Conservation (phyloP, 2,888 invertebrate genomes). For the Eristalis pertinax region DNA sequence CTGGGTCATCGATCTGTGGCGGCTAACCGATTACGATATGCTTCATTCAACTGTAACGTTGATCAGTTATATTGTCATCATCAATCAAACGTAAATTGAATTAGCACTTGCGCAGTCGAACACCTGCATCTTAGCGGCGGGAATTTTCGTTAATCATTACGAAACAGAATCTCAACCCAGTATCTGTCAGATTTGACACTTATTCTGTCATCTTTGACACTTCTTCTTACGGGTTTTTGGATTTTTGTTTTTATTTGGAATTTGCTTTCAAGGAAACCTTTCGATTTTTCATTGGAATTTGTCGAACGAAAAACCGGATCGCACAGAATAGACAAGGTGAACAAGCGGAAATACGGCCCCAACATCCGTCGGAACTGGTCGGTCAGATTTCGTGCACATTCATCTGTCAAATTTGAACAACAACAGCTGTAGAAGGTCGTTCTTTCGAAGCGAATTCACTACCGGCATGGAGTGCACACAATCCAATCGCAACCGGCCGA, state of each 20-base stretch:
- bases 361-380: neutral
- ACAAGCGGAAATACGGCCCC: neutral
- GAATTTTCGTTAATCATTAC: neutral
- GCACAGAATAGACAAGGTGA: neutral
- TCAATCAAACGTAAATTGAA: slow-evolving; percentile 18
- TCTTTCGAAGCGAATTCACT: neutral
- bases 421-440: neutral
- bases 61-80: slow-evolving; percentile 20
- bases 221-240: neutral
- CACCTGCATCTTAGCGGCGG: slow-evolving; percentile 8
- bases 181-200: neutral
- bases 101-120: slow-evolving; percentile 21
- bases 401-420: neutral
- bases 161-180: neutral
- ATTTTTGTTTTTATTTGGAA: too few relatives aligned
- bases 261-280: neutral
- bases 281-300: neutral
- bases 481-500: too few relatives aligned
- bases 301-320: neutral
- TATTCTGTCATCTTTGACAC: neutral
- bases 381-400: neutral
- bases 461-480: neutral
- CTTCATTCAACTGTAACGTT: slow-evolving; percentile 8
- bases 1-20: neutral
- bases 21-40: slow-evolving; percentile 3